These are phyloP conservation scores for Drosophila incognita DNA, from an alignment of 2,888 invertebrate genomes.

Conservation along the genomic window DNA sequence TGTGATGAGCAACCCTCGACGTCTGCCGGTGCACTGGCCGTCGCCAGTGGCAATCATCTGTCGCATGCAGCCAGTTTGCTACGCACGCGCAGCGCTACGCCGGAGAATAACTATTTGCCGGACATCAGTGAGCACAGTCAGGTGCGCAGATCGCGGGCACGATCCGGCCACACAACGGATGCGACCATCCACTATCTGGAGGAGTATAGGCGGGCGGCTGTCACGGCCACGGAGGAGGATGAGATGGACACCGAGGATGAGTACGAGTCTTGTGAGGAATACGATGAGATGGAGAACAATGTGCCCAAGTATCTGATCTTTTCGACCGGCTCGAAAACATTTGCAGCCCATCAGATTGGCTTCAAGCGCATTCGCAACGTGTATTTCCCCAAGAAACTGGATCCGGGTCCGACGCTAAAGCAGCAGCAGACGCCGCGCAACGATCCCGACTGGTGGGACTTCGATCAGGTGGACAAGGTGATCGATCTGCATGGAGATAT, in stretches of 20 bases:
- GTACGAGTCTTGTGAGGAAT: slow-evolving; percentile 81
- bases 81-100: slow-evolving; percentile 60
- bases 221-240: slow-evolving; percentile 42
- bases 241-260: slow-evolving; percentile 49
- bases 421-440: slow-evolving; percentile 84
- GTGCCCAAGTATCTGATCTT: slow-evolving; percentile 88
- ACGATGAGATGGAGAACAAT: slow-evolving; percentile 88
- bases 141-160: slow-evolving; percentile 42
- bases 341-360: slow-evolving; percentile 93
- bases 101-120: slow-evolving; percentile 63
- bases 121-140: slow-evolving; percentile 65
- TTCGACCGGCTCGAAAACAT: slow-evolving; percentile 92
- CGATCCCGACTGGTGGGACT: slow-evolving; percentile 89
- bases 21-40: slow-evolving; percentile 10
- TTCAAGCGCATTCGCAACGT: slow-evolving; percentile 90
- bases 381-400: slow-evolving; percentile 88
- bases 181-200: slow-evolving; percentile 87
- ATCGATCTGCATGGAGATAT: slow-evolving; percentile 94
- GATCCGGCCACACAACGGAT: slow-evolving; percentile 54
- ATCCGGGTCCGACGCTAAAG: slow-evolving; percentile 89
- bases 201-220: slow-evolving; percentile 86
- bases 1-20: slow-evolving; percentile 35
- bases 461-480: slow-evolving; percentile 91
- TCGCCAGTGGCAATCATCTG: slow-evolving; percentile 79
- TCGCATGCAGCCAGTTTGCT: slow-evolving; percentile 78